Conservation (phyloP, 2,888 invertebrate species). For the Harmothoe impar region DNA sequence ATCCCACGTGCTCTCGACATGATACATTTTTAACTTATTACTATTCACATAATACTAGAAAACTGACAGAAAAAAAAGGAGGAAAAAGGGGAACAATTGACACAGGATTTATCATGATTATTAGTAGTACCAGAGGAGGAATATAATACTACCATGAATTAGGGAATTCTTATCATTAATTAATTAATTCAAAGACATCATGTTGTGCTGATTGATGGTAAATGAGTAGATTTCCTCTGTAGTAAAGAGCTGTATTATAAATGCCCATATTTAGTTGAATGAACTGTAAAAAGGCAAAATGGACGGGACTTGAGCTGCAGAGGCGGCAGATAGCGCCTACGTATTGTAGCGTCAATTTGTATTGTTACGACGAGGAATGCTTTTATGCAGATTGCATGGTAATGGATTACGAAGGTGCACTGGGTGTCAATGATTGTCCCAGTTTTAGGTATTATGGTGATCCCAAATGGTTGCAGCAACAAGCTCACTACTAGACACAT, state of each 20-base stretch:
- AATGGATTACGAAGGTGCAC: constrained; percentile 38
- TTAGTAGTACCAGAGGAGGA: neutral
- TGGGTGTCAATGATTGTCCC: constrained; percentile 3
- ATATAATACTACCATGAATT: neutral
- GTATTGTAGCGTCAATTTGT: constrained; percentile 38
- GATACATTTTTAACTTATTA: constrained; percentile 62
- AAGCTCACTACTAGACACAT: neutral
- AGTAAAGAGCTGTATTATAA: neutral
- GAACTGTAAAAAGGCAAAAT: neutral
- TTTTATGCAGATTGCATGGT: constrained; percentile 56
- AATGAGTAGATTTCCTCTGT: neutral
- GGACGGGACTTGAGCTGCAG: neutral
- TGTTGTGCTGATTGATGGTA: constrained; percentile 40
- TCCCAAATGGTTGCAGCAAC: constrained; percentile 60
- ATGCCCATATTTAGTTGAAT: neutral
- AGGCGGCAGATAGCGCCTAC: neutral
- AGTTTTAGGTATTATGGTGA: constrained; percentile 53
- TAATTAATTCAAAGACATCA: neutral
- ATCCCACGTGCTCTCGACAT: constrained; percentile 11
- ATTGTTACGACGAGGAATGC: constrained; percentile 40
- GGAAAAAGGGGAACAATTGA: neutral
- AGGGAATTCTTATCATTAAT: no score
- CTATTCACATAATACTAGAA: constrained; percentile 27
- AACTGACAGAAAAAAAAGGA: neutral
- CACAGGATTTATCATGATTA: constrained; percentile 42